Evolutionary conservation across 2,113 vertebrate genomes (phyloP), one percentile per base, ranked within the genome.

Genomic region (Mixornis gularis): DNA sequence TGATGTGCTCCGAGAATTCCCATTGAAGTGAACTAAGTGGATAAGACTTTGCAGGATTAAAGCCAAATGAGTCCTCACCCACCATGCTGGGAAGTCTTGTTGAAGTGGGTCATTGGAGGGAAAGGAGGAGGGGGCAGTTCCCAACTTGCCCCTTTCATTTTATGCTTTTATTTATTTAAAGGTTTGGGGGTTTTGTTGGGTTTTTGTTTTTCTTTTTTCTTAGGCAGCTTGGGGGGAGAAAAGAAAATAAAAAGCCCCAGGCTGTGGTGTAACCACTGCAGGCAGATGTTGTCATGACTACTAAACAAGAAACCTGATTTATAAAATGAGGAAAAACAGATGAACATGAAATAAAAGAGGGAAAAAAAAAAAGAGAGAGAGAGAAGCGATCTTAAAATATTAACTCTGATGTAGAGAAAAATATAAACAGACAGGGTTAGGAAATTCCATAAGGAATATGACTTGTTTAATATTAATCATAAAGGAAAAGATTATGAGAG

Each of bases 251-350:
- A 79, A 84, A 93, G 53, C 29, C 79, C 70, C 84, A 72, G 78
- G 77, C 91, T 95, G 89, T 95, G 92, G 92, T 93, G 87, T 92
- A 94, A 94, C 94, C 91, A 69, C 95, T 48, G 2, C 78, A 89
- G 94, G 64, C 86, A 91, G 86, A 85, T 89, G 95, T 95, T 95
- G 90, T 92, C 92, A 95, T 96, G 89, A 1, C 95, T 95, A 90
- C 93, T 94, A 96, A 96, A 96, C 91, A 96, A 95, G 95, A 96
- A 93, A 94, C 71, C 79, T 94, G 46, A 82, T 92, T 95, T 95
- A 25, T 85, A 94, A 94, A 92, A 95, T 93, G 91, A 93, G 38
- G 62, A 63, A 95, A 96, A 95, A 91, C 92, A 93, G 53, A 73
- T 70, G 89, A 96, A 94, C 32, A 36, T 66, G 92, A 93, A 95